Conservation (phyloP, 2,888 invertebrate genomes). For the Acanthosepion esculentum region DNA sequence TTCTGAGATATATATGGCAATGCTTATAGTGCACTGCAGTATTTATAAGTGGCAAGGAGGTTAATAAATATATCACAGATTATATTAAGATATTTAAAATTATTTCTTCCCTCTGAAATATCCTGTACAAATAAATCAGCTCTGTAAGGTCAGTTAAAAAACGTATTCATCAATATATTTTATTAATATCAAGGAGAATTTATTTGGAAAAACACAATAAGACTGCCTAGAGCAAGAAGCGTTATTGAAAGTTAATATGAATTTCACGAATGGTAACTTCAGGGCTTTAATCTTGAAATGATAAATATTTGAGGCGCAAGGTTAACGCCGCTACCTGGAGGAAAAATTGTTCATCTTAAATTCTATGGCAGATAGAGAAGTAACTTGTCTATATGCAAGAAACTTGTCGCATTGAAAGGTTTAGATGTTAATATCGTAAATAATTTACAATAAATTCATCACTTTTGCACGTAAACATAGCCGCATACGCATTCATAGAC, state of each 20-base stretch:
- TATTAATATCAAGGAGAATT: background rate
- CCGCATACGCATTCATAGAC: too few species aligned
- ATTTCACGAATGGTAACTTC: background rate
- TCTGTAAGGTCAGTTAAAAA: background rate
- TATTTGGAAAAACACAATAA: background rate
- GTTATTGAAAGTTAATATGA: background rate
- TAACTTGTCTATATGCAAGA: too few species aligned
- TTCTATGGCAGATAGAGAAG: background rate
- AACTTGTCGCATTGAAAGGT: too few species aligned
- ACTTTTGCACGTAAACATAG: too few species aligned
- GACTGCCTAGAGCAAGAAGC: background rate
- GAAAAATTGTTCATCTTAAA: background rate
- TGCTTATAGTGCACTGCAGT: too few species aligned
- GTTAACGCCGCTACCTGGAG: background rate
- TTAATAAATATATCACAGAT: background rate
- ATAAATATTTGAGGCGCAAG: background rate
- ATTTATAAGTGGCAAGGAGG: too few species aligned
- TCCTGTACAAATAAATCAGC: background rate
- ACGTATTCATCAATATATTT: background rate
- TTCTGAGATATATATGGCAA: too few species aligned
- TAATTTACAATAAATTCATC: too few species aligned
- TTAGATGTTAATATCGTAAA: too few species aligned
- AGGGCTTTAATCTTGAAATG: background rate
- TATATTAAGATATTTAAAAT: background rate
- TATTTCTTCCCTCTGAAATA: background rate